Conservation (phyloP, 2,888 invertebrate species). For the Antheraea assamensis region DNA sequence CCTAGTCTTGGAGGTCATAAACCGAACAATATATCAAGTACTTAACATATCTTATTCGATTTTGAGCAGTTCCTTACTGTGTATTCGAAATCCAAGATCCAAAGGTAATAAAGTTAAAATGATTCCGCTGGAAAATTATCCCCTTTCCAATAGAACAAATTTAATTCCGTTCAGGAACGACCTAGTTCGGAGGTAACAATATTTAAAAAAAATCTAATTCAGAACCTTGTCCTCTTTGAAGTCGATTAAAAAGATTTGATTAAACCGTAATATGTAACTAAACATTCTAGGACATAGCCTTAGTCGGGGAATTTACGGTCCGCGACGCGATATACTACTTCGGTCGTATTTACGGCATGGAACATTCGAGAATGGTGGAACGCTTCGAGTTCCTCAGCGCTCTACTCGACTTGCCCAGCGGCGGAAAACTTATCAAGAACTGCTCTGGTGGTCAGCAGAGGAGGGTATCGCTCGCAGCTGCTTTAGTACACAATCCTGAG, state of each 20-base stretch:
- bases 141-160: no score
- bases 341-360: slow-evolving; percentile 92
- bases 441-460: slow-evolving; percentile 96
- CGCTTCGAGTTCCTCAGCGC: slow-evolving; percentile 86
- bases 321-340: slow-evolving; percentile 93
- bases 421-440: slow-evolving; percentile 83
- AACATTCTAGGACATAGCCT: slow-evolving; percentile 86
- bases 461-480: slow-evolving; percentile 93
- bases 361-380: slow-evolving; percentile 83
- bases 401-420: slow-evolving; percentile 89
- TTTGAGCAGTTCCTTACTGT: no score
- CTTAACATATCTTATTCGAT: no score
- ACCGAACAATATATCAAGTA: no score
- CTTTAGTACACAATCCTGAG: slow-evolving; percentile 94
- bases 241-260: not conserved
- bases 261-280: not conserved
- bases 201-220: no score
- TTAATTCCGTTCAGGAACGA: no score
- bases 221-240: no score
- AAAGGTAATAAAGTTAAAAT: no score
- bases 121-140: no score
- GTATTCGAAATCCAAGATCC: no score
- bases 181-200: no score
- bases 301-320: slow-evolving; percentile 90
- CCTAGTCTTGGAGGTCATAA: no score